Conservation (phyloP, 2,113 vertebrate species). For the Mesocricetus auratus region DNA sequence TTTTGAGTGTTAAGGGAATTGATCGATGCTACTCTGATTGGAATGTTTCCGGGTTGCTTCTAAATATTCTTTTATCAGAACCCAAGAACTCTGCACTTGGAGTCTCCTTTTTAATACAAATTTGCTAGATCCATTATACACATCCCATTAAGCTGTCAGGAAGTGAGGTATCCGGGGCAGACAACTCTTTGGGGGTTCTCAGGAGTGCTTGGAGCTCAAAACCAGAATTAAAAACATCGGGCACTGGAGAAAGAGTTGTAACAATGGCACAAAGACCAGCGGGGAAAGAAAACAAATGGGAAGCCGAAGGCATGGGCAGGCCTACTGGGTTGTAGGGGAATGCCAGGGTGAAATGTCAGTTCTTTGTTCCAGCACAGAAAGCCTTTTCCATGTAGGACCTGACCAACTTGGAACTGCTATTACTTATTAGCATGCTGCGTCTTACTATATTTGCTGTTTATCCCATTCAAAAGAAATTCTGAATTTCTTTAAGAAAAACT, state of each 20-base stretch:
- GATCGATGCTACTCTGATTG: not conserved
- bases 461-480: not conserved
- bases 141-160: not conserved
- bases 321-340: not conserved
- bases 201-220: not conserved
- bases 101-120: constrained; percentile 33
- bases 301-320: not conserved
- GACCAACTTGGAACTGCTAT: not conserved
- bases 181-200: not conserved
- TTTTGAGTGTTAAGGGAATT: not conserved
- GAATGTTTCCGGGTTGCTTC: constrained; percentile 40
- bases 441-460: not conserved
- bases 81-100: not conserved
- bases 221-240: not conserved
- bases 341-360: not conserved
- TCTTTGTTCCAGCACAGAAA: not conserved
- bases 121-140: not conserved
- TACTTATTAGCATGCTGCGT: too few species aligned
- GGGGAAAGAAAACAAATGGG: not conserved
- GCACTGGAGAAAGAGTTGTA: not conserved
- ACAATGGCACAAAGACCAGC: not conserved
- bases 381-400: not conserved
- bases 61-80: constrained; percentile 3
- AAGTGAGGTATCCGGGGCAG: not conserved
- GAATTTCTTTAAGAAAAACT: not conserved